Percentiles rank a stretch among this genome's conserved stretches.
phyloP scores from a whole-genome alignment of 1,140 invertebrate genomes.

The Caenorhabditis latens region DNA sequence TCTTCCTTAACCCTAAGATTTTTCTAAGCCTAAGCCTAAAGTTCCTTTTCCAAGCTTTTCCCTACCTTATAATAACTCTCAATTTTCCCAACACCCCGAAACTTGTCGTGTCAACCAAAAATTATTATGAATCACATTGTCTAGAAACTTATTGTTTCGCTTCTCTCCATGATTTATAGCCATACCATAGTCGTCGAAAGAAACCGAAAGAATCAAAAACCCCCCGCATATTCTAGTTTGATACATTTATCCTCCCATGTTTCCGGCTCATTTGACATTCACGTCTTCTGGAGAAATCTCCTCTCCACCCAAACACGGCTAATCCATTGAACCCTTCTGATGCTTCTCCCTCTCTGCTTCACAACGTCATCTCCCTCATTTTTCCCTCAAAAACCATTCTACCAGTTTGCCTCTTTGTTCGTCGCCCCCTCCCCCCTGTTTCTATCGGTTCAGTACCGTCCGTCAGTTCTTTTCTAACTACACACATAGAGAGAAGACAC shows the following conservation, averaged over 20 bases:
- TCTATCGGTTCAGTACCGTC: constrained; percentile 1
- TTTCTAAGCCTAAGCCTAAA: no score
- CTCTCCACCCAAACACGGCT: neutral
- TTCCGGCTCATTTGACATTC: constrained; percentile 17
- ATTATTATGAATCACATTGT: no score
- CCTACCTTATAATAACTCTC: no score
- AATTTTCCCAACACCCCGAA: no score
- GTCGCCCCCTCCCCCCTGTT: neutral
- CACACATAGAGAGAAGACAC: neutral
- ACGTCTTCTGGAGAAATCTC: neutral
- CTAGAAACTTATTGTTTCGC: no score
- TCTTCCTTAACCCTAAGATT: no score
- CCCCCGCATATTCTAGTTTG: neutral
- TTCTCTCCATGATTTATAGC: neutral
- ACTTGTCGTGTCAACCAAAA: no score
- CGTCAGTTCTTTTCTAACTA: no score
- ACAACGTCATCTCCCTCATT: neutral
- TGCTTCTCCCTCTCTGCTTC: no score
- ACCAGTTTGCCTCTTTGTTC: constrained; percentile 24
- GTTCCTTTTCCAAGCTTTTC: no score
- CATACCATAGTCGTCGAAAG: neutral
- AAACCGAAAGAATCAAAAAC: neutral
- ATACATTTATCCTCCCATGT: neutral
- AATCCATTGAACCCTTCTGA: neutral
- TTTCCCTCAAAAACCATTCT: neutral